These are phyloP conservation scores for Philotrypesis tridentata DNA, from an alignment of 1,140 invertebrate genomes.

Conservation along the genomic window DNA sequence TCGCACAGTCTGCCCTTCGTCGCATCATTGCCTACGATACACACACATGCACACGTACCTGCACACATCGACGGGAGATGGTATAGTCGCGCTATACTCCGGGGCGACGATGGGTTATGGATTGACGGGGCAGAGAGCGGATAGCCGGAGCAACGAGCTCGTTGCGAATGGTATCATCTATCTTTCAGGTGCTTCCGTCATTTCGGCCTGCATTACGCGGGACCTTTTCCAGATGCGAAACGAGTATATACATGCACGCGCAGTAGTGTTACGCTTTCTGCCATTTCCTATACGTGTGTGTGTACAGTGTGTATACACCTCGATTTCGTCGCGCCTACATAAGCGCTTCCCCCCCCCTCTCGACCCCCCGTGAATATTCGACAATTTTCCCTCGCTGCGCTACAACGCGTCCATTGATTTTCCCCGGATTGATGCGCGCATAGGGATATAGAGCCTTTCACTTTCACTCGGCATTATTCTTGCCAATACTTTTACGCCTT, in stretches of 20 bases:
- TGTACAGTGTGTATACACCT: too few relatives aligned
- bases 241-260: background rate
- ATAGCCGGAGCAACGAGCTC: constrained; percentile 44
- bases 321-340: constrained; percentile 35
- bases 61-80: background rate
- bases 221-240: constrained; percentile 37
- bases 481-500: background rate
- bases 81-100: background rate
- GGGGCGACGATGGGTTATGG: constrained; percentile 60
- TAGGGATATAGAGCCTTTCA: background rate
- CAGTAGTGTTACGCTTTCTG: background rate
- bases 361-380: constrained; percentile 45
- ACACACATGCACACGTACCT: background rate
- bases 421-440: background rate
- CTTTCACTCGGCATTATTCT: background rate
- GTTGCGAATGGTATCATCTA: constrained; percentile 65
- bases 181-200: constrained; percentile 67
- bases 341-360: too few relatives aligned
- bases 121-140: constrained; percentile 60
- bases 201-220: constrained; percentile 49
- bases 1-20: constrained; percentile 3
- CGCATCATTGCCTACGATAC: constrained; percentile 7
- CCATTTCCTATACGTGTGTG: background rate
- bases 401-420: background rate
- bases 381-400: constrained; percentile 46